A percentile compares a stretch with the other conserved stretches of the same genome.
These are phyloP conservation scores for Plebejus argus DNA, from an alignment of 2,888 invertebrate species.

Conservation along the genomic window DNA sequence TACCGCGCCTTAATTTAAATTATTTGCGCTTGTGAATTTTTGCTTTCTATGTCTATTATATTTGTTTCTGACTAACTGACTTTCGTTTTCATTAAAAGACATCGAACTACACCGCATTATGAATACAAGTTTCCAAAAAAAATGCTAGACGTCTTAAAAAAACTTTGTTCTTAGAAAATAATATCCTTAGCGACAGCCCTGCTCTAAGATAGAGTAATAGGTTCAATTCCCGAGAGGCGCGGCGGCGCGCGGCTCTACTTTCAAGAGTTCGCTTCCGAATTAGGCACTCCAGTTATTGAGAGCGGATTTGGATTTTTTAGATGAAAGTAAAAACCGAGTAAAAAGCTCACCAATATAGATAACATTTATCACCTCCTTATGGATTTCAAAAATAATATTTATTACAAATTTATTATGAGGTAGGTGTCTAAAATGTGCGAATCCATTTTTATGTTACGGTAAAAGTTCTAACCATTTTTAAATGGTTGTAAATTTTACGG, in stretches of 20 bases:
- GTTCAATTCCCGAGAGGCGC: slow-evolving; percentile 48
- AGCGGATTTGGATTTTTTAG: slow-evolving; percentile 41
- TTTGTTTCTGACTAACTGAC: too few species aligned
- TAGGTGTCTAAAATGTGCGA: too few species aligned
- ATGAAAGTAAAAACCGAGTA: neutral
- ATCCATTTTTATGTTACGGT: too few species aligned
- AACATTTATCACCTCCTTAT: neutral
- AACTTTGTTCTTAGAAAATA: neutral
- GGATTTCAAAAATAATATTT: neutral
- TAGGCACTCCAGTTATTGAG: slow-evolving; percentile 39
- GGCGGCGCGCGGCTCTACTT: slow-evolving; percentile 48
- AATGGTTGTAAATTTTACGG: too few species aligned
- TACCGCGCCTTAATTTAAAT: neutral
- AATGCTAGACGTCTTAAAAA: neutral
- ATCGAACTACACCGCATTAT: neutral
- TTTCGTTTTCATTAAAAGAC: neutral
- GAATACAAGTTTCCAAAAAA: neutral
- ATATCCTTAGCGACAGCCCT: slow-evolving; percentile 35
- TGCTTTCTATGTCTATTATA: neutral
- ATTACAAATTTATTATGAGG: too few species aligned
- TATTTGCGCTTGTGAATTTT: neutral
- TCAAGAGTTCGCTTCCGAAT: slow-evolving; percentile 50
- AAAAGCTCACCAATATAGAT: neutral
- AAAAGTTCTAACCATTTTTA: too few species aligned
- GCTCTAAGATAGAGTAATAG: slow-evolving; percentile 9